These are phyloP conservation scores for Mus musculus DNA, from an alignment of 2,113 vertebrate genomes.

Conservation along the genomic window DNA sequence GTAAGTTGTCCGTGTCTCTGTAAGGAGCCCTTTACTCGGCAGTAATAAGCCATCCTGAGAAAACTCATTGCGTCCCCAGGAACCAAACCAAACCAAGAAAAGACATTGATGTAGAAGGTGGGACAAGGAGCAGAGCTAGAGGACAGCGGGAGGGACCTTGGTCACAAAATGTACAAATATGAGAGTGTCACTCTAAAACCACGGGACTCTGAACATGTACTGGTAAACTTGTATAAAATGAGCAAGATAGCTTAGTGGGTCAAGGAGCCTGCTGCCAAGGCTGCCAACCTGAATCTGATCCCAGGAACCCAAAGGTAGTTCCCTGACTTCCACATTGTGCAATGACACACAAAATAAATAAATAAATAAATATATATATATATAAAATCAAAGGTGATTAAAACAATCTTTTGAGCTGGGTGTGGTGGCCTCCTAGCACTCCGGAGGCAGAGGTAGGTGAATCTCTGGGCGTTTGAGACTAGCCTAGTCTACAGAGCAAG, in stretches of 20 bases:
- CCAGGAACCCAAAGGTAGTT: neutral
- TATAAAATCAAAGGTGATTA: neutral
- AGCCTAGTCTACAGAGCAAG: no score
- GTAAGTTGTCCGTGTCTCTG: neutral
- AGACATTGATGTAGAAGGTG: neutral
- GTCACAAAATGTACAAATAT: neutral
- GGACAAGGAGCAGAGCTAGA: neutral
- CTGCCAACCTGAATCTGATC: neutral
- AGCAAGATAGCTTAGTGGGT: neutral
- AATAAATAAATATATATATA: neutral
- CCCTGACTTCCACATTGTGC: neutral
- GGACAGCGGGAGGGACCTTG: no score
- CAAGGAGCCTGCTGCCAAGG: neutral
- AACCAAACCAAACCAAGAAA: neutral
- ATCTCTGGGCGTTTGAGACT: no score
- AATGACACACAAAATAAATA: neutral
- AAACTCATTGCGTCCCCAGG: neutral
- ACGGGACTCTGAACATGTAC: neutral
- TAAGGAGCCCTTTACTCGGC: neutral
- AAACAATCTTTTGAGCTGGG: no score
- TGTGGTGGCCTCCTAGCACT: no score
- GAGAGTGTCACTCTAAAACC: neutral
- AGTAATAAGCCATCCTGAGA: neutral
- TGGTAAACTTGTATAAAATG: neutral
- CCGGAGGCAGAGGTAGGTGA: no score